Evolutionary conservation across 2,888 invertebrate genomes (phyloP), one percentile per base, ranked within the genome.

Genomic region (Ennomos erosarius): DNA sequence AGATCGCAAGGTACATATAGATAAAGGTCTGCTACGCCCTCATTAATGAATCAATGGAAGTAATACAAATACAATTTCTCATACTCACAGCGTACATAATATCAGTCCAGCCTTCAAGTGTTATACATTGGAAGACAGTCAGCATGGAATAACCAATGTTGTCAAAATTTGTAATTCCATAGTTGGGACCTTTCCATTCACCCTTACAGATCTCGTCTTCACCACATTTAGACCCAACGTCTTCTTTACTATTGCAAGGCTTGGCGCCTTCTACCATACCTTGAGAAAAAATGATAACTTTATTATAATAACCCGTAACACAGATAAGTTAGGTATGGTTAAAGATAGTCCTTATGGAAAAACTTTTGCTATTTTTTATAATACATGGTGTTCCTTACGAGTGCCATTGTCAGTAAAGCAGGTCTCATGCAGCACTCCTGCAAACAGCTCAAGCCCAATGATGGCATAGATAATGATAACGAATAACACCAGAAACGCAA

Each of bases 391-490:
- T 36, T 55, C 62, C 78, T 66, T 66, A 98, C 98, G 94, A 81
- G 97, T 97, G 49, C 87, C 85, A 82, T 96, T 96, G 77, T 94
- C 87, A 6, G 26, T 6, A 83, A 94, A 96, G 90, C 99, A 99
- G 43, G 99, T 97, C 78, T 95, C 95, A 86, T 99, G 99, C 85
- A 99, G 93, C 81, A 96, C 96, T 73, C 99, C 99, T 75, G 98
- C 97, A 94, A 99, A 99, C 74, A 99, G 94, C 92, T 99, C 99
- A 81, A 99, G 93, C 61, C 99, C 99, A 79, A 99, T 98, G 88
- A 99, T 99, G 75, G 99, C 99, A 92, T 99, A 99, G 90, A 99
- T 99, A 89, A 99, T 99, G 88, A 99, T 99, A 84, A 99, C 99
- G 93, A 99, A 99, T 69, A 99, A 94, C 84, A 99, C 99, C 86